Percentiles rank a stretch among this genome's conserved stretches.
phyloP scores from a whole-genome alignment of 1,140 invertebrate genomes.

The Drosophila dunni region DNA sequence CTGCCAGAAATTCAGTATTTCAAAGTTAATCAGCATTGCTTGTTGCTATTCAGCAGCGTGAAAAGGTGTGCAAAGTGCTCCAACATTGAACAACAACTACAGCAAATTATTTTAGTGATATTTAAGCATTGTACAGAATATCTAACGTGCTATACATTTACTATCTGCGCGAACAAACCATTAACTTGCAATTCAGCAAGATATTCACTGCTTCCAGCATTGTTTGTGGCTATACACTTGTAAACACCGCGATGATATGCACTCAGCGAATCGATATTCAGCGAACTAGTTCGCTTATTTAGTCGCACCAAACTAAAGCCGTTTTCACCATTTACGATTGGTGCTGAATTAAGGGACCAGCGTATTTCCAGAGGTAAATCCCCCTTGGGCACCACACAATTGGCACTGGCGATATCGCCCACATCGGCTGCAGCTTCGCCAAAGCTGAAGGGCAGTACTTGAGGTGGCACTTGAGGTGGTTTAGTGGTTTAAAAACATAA shows the following conservation, averaged over 20 bases:
- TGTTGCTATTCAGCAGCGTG: slow-evolving; percentile 19
- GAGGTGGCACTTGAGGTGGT: slow-evolving; percentile 82
- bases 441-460: slow-evolving; percentile 86
- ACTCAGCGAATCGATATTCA: slow-evolving; percentile 84
- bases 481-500: slow-evolving; percentile 37
- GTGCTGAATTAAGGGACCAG: slow-evolving; percentile 85
- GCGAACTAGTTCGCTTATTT: slow-evolving; percentile 71
- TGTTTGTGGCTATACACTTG: slow-evolving; percentile 86
- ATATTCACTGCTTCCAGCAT: slow-evolving; percentile 85
- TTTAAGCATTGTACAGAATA: slow-evolving; percentile 38
- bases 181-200: slow-evolving; percentile 87
- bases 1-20: not conserved
- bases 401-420: slow-evolving; percentile 86
- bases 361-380: slow-evolving; percentile 85
- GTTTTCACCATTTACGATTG: slow-evolving; percentile 72
- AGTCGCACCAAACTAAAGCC: slow-evolving; percentile 68
- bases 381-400: slow-evolving; percentile 86
- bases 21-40: slow-evolving; percentile 17
- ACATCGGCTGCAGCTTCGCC: slow-evolving; percentile 86
- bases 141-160: slow-evolving; percentile 54
- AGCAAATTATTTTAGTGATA: slow-evolving; percentile 37
- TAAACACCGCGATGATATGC: slow-evolving; percentile 86
- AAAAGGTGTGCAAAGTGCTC: slow-evolving; percentile 49
- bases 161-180: slow-evolving; percentile 84
- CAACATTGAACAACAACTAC: slow-evolving; percentile 54